Conservation (phyloP, 2,797 vertebrate genomes). For the Epinephelus malabaricus region DNA sequence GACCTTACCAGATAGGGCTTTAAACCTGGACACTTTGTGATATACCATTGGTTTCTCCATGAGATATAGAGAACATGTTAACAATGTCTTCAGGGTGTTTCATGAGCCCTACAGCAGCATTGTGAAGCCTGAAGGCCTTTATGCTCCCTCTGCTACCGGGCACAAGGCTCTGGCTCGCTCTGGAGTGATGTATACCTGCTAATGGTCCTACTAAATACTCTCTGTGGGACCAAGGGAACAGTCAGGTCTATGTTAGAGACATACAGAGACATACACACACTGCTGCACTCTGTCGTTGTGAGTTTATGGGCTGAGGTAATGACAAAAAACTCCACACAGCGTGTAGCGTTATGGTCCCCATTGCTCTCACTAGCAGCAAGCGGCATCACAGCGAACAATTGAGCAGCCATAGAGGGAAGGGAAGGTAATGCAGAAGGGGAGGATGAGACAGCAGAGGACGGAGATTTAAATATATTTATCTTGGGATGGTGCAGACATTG, state of each 20-base stretch:
- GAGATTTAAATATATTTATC: conserved; percentile 21
- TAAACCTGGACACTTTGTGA: conserved; percentile 1
- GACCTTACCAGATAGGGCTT: conserved; percentile 12
- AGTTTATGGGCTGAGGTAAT: conserved; percentile 72
- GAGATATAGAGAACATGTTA: background rate
- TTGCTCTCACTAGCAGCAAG: conserved; percentile 55
- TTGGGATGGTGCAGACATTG: background rate
- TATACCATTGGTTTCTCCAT: background rate
- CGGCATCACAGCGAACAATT: conserved; percentile 42
- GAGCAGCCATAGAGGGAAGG: conserved; percentile 34
- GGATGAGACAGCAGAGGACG: conserved; percentile 15
- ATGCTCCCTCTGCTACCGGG: conserved; percentile 34
- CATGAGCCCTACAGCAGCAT: conserved; percentile 12
- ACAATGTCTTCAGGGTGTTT: conserved; percentile 40
- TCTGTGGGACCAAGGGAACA: conserved; percentile 51
- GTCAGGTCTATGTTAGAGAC: conserved; percentile 40
- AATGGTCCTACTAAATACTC: conserved; percentile 55
- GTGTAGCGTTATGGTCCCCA: conserved; percentile 59
- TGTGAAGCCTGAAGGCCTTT: conserved; percentile 34
- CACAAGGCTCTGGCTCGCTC: conserved; percentile 21
- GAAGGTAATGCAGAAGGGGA: conserved; percentile 27
- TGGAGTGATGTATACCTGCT: conserved; percentile 42
- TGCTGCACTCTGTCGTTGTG: conserved; percentile 45
- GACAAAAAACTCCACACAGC: conserved; percentile 49
- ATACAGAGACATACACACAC: conserved; percentile 26